phyloP scores from a whole-genome alignment of 2,797 vertebrate species.

The Anisognathus igniventris region DNA sequence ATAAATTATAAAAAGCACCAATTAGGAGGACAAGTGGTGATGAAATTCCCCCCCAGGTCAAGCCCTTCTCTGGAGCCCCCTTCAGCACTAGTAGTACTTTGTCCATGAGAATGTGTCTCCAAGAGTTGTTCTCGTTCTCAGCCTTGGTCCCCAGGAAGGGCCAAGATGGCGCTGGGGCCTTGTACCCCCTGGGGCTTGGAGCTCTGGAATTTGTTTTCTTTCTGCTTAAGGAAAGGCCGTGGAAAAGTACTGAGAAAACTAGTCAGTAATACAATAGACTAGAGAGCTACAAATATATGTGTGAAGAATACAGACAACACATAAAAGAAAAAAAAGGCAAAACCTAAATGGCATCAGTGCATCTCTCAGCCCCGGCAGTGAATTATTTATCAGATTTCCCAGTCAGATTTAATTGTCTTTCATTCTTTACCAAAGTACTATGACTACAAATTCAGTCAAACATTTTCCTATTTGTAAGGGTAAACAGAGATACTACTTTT shows the following conservation, averaged over 20 bases:
- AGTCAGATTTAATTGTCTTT: slow-evolving; percentile 7
- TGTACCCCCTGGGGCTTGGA: neutral
- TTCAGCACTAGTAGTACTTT: neutral
- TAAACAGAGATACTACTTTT: neutral
- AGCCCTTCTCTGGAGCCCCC: neutral
- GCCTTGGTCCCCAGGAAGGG: neutral
- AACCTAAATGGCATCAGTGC: neutral
- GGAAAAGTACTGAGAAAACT: neutral
- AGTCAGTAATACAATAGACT: neutral
- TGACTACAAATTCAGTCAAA: neutral
- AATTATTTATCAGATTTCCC: slow-evolving; percentile 8
- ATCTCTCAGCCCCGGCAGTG: neutral
- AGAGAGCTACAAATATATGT: neutral
- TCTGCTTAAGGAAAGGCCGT: neutral
- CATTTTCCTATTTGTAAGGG: neutral
- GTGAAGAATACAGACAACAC: neutral
- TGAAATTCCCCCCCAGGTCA: neutral
- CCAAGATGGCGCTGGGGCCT: neutral
- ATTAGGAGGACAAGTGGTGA: neutral
- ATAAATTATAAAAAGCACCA: neutral
- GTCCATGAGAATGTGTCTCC: neutral
- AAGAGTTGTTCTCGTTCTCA: fast-evolving
- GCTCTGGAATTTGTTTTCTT: neutral
- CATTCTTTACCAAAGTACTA: neutral
- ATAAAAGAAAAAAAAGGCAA: neutral